These are phyloP conservation scores for Umimayanthus kanabou DNA, from an alignment of 92 coral and sea anemone species.

Conservation along the genomic window DNA sequence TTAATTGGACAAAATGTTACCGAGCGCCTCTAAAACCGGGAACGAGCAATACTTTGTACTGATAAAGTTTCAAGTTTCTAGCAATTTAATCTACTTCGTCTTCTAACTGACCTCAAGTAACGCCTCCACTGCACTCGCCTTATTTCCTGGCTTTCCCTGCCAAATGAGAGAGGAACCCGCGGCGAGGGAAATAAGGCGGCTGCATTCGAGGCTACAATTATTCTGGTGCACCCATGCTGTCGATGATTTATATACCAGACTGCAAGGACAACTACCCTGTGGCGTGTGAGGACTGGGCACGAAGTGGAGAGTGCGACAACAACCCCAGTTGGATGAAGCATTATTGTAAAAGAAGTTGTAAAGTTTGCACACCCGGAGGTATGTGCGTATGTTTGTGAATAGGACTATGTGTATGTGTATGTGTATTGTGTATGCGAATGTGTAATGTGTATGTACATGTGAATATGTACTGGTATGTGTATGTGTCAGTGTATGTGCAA, in stretches of 20 bases:
- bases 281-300: conserved; percentile 80
- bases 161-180: too few species aligned
- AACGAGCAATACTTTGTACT: too few species aligned
- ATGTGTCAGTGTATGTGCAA: too few species aligned
- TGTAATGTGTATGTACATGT: too few species aligned
- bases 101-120: too few species aligned
- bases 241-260: conserved; percentile 30
- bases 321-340: conserved; percentile 76
- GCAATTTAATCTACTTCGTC: too few species aligned
- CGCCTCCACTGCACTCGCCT: background rate
- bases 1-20: too few species aligned
- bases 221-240: background rate
- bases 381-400: background rate
- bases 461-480: too few species aligned
- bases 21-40: too few species aligned
- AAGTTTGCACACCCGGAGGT: conserved; percentile 61
- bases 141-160: too few species aligned
- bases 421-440: background rate
- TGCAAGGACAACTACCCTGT: conserved; percentile 73
- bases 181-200: too few species aligned
- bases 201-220: background rate
- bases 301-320: conserved; percentile 57
- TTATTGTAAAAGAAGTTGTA: conserved; percentile 72
- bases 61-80: too few species aligned
- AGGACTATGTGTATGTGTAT: background rate